Conservation (phyloP, 2,113 vertebrate species). For the Apodemus sylvaticus region DNA sequence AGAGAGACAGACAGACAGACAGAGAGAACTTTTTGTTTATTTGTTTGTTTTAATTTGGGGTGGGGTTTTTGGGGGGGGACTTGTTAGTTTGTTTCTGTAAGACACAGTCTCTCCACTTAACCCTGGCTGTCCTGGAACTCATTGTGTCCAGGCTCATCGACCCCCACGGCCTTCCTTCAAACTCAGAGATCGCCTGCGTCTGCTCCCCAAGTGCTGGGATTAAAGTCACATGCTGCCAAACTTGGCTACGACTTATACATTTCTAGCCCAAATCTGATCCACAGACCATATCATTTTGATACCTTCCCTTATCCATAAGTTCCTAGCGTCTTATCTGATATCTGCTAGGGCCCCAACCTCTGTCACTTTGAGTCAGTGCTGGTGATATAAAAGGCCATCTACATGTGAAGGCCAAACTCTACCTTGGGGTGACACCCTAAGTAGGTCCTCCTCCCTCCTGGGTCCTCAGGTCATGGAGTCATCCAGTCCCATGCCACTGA, state of each 20-base stretch:
- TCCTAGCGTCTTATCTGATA: not conserved
- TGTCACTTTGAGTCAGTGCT: slow-evolving; percentile 45
- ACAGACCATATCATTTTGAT: not conserved
- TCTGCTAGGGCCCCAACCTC: not conserved
- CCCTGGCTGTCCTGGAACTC: too few species aligned
- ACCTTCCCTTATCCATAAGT: not conserved
- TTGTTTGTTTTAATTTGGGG: too few species aligned
- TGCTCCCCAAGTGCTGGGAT: not conserved
- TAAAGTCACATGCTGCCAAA: not conserved
- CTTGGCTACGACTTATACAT: not conserved
- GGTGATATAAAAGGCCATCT: not conserved
- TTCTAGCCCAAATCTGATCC: slow-evolving; percentile 3
- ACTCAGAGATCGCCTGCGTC: not conserved
- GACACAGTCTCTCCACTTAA: too few species aligned
- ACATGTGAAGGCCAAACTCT: slow-evolving; percentile 25
- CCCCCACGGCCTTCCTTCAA: too few species aligned
- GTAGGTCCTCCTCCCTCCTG: not conserved
- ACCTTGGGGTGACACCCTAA: not conserved
- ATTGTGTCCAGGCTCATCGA: too few species aligned
- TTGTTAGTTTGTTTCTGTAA: too few species aligned
- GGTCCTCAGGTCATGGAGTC: not conserved
- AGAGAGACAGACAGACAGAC: too few species aligned
- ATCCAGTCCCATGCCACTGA: not conserved
- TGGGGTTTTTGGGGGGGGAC: too few species aligned
- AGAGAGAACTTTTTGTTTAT: too few species aligned